Percentiles rank a stretch among this genome's conserved stretches.
Evolutionary conservation across 35 echinoderm and acorn worm genomes (phyloP).

Genomic region (Amphiura filiformis): DNA sequence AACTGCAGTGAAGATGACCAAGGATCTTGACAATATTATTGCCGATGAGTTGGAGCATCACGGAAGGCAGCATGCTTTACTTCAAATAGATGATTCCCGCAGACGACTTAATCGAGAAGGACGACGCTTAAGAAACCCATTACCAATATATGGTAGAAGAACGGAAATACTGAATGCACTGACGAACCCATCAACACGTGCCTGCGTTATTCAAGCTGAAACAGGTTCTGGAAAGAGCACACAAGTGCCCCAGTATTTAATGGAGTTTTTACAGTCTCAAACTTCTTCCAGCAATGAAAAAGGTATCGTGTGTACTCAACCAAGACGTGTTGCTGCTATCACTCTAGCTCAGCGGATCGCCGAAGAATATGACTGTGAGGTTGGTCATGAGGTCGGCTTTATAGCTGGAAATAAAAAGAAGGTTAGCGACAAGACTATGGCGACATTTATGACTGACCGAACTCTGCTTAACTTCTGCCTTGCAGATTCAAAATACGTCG

Average conservation of each 20-base stretch:
- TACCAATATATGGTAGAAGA: slow-evolving; percentile 35
- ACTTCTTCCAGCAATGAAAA: not conserved
- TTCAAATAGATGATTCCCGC: not conserved
- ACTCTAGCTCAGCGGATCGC: slow-evolving; percentile 89
- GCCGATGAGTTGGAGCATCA: no score
- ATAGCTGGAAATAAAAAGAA: slow-evolving; percentile 14
- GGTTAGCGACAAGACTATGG: slow-evolving; percentile 2
- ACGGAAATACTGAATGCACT: slow-evolving; percentile 13
- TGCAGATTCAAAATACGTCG: slow-evolving; percentile 18
- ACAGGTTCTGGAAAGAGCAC: slow-evolving; percentile 95
- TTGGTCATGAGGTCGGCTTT: slow-evolving; percentile 83
- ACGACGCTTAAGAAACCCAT: not conserved
- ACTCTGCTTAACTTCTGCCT: slow-evolving; percentile 23
- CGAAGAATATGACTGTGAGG: slow-evolving; percentile 92
- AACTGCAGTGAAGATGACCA: not conserved
- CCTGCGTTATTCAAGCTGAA: slow-evolving; percentile 87
- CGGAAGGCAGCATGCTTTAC: not conserved
- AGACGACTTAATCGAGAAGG: slow-evolving; percentile 23
- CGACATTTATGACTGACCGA: slow-evolving; percentile 44
- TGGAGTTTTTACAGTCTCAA: not conserved
- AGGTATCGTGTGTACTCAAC: slow-evolving; percentile 90
- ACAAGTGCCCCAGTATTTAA: slow-evolving; percentile 95
- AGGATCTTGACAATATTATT: not conserved
- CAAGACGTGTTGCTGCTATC: slow-evolving; percentile 89
- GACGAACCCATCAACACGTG: slow-evolving; percentile 66